Base-by-base conservation (phyloP, 2,113 vertebrate genomes). In the Hymenochirus boettgeri region DNA sequence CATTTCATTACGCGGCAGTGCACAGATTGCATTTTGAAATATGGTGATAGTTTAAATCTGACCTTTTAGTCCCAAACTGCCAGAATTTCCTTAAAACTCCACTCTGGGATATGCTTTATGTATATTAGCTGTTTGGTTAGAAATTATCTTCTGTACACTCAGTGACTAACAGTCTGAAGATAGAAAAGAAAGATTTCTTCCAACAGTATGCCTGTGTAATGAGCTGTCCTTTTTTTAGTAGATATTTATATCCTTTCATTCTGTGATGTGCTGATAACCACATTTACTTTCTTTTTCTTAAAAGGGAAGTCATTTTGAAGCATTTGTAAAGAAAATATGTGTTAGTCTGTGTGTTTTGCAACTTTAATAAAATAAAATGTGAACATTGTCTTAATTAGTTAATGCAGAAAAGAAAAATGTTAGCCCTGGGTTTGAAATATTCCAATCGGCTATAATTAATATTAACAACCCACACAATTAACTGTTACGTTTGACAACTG, bases 1-100 rank as follows among this genome's bases (percentile, higher is more conserved):
- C 86, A 86, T 90, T 90, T 89, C 86, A 89, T 90, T 88, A 87
- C 82, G 83, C 86, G 65, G 85, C 84, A 74, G 77, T 88, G 85
- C 87, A 88, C 88, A 87, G 86, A 88, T 88, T 88, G 86, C 87
- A 79, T 88, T 84, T 80, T 81, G 84, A 89, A 88, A 78, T 82
- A 81, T 85, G 81, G 83, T 89, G 88, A 90, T 86, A 79, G 83
- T 83, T 88, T 85, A 87, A 85, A 82, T 82, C 71, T 81, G 87
- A 88, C 88, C 88, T 89, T 90, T 66, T 87, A 80, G 82, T 85
- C 86, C 82, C 79, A 72, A 84, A 80, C 86, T 86, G 87, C 87
- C 84, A 86, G 81, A 85, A 82, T 83, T 72, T 79, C 76, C 79
- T 81, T 82, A 79, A 79, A 82, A 86, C 83, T 66, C 76, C 73